phyloP scores from a whole-genome alignment of 2,888 invertebrate genomes.

The Ochropleura leucogaster region DNA sequence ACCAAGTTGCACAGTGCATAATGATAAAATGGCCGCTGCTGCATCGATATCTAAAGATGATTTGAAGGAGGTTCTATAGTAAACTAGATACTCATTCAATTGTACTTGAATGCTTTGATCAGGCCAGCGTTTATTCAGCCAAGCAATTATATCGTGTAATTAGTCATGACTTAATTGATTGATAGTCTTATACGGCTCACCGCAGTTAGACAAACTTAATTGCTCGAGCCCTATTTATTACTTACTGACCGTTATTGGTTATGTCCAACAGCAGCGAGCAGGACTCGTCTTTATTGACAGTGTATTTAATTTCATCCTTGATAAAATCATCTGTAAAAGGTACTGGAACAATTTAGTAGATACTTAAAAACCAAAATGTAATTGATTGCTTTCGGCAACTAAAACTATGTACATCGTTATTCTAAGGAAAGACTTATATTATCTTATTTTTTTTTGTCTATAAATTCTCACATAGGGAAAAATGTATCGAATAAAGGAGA shows the following conservation, averaged over 20 bases:
- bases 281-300: too few species aligned
- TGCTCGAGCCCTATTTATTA: background rate
- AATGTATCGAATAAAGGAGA: constrained; percentile 12
- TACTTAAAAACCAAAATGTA: background rate
- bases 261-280: background rate
- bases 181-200: background rate
- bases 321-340: background rate
- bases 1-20: background rate
- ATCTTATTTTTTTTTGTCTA: background rate
- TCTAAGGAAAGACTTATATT: too few species aligned
- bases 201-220: background rate
- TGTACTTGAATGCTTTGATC: constrained; percentile 27
- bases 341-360: background rate
- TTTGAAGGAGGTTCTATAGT: background rate
- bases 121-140: constrained; percentile 8
- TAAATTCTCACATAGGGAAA: constrained; percentile 1
- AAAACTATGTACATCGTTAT: background rate
- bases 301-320: background rate
- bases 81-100: constrained; percentile 25
- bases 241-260: background rate
- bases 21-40: background rate
- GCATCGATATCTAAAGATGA: background rate
- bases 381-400: too few species aligned
- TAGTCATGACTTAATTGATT: constrained; percentile 40
- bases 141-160: constrained; percentile 44